phyloP scores from a whole-genome alignment of 1,140 invertebrate genomes.

The Drosophila sturtevanti region DNA sequence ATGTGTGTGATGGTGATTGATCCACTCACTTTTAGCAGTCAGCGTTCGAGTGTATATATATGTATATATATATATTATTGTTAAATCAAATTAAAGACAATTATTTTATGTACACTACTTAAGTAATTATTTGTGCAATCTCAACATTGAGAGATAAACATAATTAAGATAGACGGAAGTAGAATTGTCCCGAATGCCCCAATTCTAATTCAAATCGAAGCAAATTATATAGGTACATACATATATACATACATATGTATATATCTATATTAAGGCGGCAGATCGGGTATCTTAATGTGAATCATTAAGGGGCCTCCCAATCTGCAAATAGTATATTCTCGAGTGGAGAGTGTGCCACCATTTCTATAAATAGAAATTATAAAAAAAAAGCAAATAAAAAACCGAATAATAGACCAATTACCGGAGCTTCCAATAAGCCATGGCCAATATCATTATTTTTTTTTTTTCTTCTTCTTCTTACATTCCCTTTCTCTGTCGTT shows the following conservation, averaged over 20 bases:
- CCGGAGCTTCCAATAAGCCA: not conserved
- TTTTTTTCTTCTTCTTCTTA: not conserved
- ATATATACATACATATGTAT: too few relatives aligned
- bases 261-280: too few relatives aligned
- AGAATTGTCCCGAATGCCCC: too few relatives aligned
- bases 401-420: not conserved
- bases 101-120: not conserved
- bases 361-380: not conserved
- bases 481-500: not conserved
- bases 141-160: slow-evolving; percentile 1
- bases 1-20: not conserved
- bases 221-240: too few relatives aligned
- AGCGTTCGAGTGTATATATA: not conserved
- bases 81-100: not conserved
- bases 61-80: not conserved
- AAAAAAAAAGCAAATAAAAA: too few relatives aligned
- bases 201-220: too few relatives aligned
- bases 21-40: not conserved
- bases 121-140: not conserved
- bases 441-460: not conserved
- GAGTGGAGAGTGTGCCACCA: not conserved
- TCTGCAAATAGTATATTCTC: too few relatives aligned
- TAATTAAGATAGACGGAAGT: too few relatives aligned
- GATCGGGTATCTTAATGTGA: not conserved
- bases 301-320: not conserved